phyloP scores from a whole-genome alignment of 2,113 vertebrate species.

The Microtus ochrogaster region DNA sequence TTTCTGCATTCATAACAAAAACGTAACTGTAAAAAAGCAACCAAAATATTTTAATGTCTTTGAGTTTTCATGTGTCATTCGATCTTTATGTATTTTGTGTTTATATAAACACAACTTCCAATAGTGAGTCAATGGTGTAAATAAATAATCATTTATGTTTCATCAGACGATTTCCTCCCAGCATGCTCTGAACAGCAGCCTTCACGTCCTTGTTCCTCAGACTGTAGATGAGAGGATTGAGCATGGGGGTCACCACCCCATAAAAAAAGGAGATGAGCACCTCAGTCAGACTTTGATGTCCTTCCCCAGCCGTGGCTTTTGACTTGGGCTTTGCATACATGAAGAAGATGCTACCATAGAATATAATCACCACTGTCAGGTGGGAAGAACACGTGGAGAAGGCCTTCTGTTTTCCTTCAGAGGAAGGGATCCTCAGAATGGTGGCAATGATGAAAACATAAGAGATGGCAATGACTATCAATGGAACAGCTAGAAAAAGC shows the following conservation, averaged over 20 bases:
- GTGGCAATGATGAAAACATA: slow-evolving; percentile 71
- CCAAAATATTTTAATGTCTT: background rate
- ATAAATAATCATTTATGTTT: background rate
- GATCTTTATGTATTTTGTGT: background rate
- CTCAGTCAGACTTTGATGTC: slow-evolving; percentile 25
- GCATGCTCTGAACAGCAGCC: slow-evolving; percentile 58
- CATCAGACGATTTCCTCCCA: slow-evolving; percentile 10
- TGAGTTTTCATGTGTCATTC: background rate
- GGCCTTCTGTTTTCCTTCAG: slow-evolving; percentile 71
- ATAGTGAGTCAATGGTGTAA: background rate
- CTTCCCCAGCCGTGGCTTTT: background rate
- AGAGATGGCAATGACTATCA: slow-evolving; percentile 68
- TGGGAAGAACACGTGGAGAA: slow-evolving; percentile 78
- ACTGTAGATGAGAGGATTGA: slow-evolving; percentile 77
- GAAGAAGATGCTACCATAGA: slow-evolving; percentile 76
- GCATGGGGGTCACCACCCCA: slow-evolving; percentile 67
- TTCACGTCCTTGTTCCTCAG: slow-evolving; percentile 77
- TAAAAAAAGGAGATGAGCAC: slow-evolving; percentile 73
- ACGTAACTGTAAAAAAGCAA: background rate
- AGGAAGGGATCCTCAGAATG: slow-evolving; percentile 69
- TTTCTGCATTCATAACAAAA: background rate
- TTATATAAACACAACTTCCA: background rate
- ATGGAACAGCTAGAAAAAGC: slow-evolving; percentile 55
- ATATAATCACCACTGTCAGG: slow-evolving; percentile 74
- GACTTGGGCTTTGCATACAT: slow-evolving; percentile 73